Percentiles rank a stretch among this genome's conserved stretches.
These are phyloP conservation scores for Crax fasciolata DNA, from an alignment of 2,797 vertebrate species.

Conservation along the genomic window DNA sequence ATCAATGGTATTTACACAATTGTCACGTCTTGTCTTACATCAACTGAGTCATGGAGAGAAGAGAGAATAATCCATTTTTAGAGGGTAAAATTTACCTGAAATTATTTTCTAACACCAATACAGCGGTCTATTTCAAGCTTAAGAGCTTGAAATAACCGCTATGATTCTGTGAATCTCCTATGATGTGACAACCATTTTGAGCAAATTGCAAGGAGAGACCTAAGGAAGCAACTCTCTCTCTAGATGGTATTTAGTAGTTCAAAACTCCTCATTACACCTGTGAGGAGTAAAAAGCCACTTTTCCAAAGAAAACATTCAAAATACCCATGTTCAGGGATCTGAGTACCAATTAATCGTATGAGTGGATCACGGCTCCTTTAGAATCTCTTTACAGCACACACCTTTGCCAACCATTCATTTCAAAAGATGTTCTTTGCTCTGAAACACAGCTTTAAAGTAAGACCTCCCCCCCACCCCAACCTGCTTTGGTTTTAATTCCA, in stretches of 20 bases:
- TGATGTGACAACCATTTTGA: background rate
- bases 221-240: background rate
- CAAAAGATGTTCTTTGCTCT: background rate
- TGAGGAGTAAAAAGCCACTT: background rate
- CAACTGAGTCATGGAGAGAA: background rate
- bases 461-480: background rate
- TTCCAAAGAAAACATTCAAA: background rate
- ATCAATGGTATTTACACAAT: background rate
- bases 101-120: background rate
- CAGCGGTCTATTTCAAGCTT: background rate
- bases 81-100: background rate
- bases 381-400: background rate
- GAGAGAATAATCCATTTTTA: background rate
- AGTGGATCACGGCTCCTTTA: background rate
- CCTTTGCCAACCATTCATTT: background rate
- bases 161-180: background rate
- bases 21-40: background rate
- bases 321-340: background rate
- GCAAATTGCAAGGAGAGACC: background rate
- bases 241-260: background rate
- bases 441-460: background rate
- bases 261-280: background rate
- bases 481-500: background rate
- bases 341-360: background rate
- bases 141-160: background rate